Evolutionary conservation across 2,888 invertebrate species (phyloP), one percentile per base, ranked within the genome.

Genomic region (Chymomyza amoena): DNA sequence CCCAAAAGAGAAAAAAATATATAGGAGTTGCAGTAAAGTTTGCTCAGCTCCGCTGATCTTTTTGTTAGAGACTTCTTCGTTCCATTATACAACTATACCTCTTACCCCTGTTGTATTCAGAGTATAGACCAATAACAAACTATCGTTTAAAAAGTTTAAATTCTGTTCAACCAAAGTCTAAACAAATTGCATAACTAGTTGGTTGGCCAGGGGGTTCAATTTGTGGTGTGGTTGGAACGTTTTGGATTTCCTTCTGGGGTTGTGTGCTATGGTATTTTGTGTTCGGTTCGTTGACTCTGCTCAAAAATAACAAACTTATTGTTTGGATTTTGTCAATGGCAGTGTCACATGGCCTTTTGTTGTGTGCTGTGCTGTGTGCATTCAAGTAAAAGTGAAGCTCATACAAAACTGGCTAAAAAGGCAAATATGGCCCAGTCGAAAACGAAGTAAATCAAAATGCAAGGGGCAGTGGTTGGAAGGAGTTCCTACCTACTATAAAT

Each of bases 251-350:
- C 13, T 45, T 5, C 13, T 45, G 10, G 39, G 39, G 10, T n/a
- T n/a, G n/a, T 45, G 39, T 45, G 39, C 39, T 45, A n/a, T 54
- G 52, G 52, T n/a, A 54, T 54, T 54, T 54, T 54, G 16, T 54
- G 63, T 73, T 70, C 80, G 78, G 68, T 81, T 83, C 80, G 82
- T 76, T 86, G 80, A 72, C 56, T 75, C 56, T 76, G 69, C 76
- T 76, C 72, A 78, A 78, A 76, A 75, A 87, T 80, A 87, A 75
- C 82, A 81, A 83, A 83, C 83, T 81, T 83, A 83, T 87, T 87
- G 87, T 87, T 83, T 83, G 78, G 85, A 83, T 87, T 78, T 87
- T 87, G 87, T 80, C 83, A 87, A 82, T 87, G 83, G 78, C 87
- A 84, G 73, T 68, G 69, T 28, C 59, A 59, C 59, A 65, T 71